Evolutionary conservation across 2,888 invertebrate species (phyloP), one percentile per base, ranked within the genome.

Genomic region (Drosophila eohydei): DNA sequence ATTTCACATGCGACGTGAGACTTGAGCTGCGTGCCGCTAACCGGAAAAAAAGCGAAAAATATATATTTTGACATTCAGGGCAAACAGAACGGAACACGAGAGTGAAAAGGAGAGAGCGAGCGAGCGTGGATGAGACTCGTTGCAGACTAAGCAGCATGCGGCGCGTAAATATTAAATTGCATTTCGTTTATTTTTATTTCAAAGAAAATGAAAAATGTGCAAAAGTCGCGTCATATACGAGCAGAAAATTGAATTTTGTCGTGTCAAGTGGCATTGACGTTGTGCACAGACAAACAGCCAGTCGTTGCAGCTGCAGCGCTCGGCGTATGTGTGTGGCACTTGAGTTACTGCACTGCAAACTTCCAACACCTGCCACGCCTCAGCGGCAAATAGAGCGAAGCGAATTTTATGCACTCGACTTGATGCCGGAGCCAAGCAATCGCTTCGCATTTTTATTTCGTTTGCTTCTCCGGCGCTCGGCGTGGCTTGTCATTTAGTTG

Each of bases 211-310:
- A 67, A 80, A 76, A 80, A 77, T 77, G 66, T 65, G 77, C 48
- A 69, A 69, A 77, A 66, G 61, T 80, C 80, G 80, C 64, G 67
- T 59, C 65, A 74, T 62, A 71, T 62, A 57, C 68, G 51, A 68
- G 82, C 59, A 63, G 56, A 83, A 87, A 89, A 85, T 89, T 87
- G 79, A 86, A 85, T 87, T 88, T 88, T 71, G 28, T 81, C 80
- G 71, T 88, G 79, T 83, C 81, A 86, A 76, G 76, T 81, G 56
- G 84, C 87, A 82, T 80, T 88, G 88, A 77, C 85, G 70, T 56
- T 56, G 75, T 65, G 74, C 72, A 62, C 46, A 56, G 57, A 46
- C 62, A 63, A 11, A 43, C 57, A 64, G 54, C 62, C 4, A 21
- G 30, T 28, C 28, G 43, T 21, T 21, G 54, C 55, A 65, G 46